Evolutionary conservation across 2,113 vertebrate genomes (phyloP), one percentile per base, ranked within the genome.

Genomic region (Aleadryas rufinucha): DNA sequence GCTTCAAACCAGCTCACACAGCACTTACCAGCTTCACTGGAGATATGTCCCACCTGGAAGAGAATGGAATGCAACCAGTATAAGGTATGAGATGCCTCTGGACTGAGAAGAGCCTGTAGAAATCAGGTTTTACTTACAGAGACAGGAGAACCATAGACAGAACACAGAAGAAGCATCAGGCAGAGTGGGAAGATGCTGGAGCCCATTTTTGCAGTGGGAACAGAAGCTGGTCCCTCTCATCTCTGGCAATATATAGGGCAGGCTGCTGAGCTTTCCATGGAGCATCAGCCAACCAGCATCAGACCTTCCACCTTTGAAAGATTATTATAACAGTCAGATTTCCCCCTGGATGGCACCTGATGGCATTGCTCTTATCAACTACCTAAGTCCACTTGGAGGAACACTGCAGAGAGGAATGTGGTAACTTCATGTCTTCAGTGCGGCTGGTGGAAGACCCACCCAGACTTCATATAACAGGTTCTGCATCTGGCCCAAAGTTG

Each of bases 1-100:
- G n/a, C n/a, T n/a, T 68, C 69, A 35, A 31, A 87, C 11, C 35
- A 79, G 53, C 41, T 75, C 22, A 76, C 16, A 45, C 28, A 53
- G 11, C 39, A 68, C 98, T 98, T 96, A 98, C 98, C 97, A 70
- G 85, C 45, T 87, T 27, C 88, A 9, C 64, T 8, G 20, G 84
- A 78, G 85, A 35, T 35, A 11, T 63, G 65, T 4, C 20, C 26
- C 12, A 97, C 95, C 98, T 98, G 93, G 52, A 98, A 95, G 85
- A 90, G 71, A 95, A 95, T 20, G 53, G 86, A 45, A 95, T 20
- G 82, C 16, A 84, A 30, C 16, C 53, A 89, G 16, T 21, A 20
- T 92, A 42, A 96, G 28, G 23, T 28, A 41, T 44, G 57, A 53
- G 76, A 52, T 13, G 6, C 18, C 52, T 68, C 37, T 68, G 65